Conservation (phyloP, 2,888 invertebrate species). For the Pachydiplax longipennis region DNA sequence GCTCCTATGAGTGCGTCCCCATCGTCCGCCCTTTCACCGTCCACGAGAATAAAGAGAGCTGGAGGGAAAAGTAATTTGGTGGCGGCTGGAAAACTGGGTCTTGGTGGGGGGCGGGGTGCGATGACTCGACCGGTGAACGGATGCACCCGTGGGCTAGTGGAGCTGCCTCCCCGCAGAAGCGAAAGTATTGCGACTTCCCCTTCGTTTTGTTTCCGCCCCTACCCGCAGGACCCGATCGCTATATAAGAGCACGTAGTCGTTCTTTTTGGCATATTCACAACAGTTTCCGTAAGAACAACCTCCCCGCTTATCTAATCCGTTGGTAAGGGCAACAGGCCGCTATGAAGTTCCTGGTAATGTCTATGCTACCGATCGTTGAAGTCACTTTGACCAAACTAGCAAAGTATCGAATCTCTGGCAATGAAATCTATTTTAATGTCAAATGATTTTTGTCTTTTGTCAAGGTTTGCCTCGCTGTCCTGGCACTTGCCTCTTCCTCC, state of each 20-base stretch:
- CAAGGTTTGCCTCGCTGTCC: conserved; percentile 16
- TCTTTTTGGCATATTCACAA: conserved; percentile 21
- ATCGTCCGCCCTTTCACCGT: neutral
- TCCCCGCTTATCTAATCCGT: neutral
- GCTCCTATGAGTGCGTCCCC: neutral
- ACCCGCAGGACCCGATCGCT: neutral
- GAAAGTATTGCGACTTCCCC: conserved; percentile 29
- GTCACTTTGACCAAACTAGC: neutral
- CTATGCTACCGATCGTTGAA: neutral
- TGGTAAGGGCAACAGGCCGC: neutral
- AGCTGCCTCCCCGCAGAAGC: neutral
- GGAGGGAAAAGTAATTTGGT: conserved; percentile 21
- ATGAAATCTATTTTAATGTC: neutral
- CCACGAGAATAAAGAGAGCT: neutral
- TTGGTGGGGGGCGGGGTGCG: neutral
- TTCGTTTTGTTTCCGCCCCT: conserved; percentile 15
- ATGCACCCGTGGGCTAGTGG: conserved; percentile 15
- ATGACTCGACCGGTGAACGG: neutral
- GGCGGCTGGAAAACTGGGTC: neutral
- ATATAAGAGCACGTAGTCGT: conserved; percentile 1
- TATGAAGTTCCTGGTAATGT: conserved; percentile 25
- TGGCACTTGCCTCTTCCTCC: conserved; percentile 11
- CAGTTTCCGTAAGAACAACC: neutral
- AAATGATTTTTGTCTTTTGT: neutral
- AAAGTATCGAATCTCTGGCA: neutral